Evolutionary conservation across 1,140 invertebrate species (phyloP).

Genomic region (Cepaea nemoralis): DNA sequence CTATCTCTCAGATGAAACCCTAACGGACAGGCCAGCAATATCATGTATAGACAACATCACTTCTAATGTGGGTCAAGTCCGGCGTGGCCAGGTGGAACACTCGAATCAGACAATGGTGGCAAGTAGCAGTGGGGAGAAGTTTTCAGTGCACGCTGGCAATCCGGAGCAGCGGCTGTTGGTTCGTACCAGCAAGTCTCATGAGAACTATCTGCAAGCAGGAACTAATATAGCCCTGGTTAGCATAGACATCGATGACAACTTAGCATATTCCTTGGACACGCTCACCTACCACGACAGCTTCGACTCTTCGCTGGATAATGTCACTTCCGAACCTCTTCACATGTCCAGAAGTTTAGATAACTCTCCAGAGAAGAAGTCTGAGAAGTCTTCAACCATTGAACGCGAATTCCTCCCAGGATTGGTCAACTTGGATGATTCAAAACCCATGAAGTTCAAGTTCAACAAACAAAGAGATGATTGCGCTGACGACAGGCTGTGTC

Average conservation of each 20-base stretch:
- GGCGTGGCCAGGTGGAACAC: conserved; percentile 14
- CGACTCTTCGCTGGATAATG: conserved; percentile 76
- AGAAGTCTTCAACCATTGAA: conserved; percentile 74
- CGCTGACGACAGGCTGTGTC: conserved; percentile 12
- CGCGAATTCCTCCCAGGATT: conserved; percentile 78
- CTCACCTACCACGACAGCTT: conserved; percentile 82
- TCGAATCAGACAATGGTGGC: conserved; percentile 45
- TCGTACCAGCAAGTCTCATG: conserved; percentile 69
- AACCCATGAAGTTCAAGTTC: conserved; percentile 44
- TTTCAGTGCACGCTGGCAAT: conserved; percentile 36
- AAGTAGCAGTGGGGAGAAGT: conserved; percentile 68
- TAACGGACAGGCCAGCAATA: not conserved
- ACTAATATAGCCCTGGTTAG: conserved; percentile 57
- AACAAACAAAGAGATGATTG: conserved; percentile 42
- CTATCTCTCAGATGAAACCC: conserved; percentile 28
- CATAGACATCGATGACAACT: conserved; percentile 87
- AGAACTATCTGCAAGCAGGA: conserved; percentile 65
- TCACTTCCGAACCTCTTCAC: conserved; percentile 68
- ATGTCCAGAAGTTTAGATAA: conserved; percentile 74
- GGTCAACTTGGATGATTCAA: conserved; percentile 59
- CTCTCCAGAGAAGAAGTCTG: conserved; percentile 75
- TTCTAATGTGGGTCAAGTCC: not conserved
- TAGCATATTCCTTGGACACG: conserved; percentile 91
- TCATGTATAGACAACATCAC: not conserved
- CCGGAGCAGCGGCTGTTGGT: conserved; percentile 51